Evolutionary conservation across 1,140 invertebrate species (phyloP), one percentile per base, ranked within the genome.

Genomic region (Philopotamus ludificatus): DNA sequence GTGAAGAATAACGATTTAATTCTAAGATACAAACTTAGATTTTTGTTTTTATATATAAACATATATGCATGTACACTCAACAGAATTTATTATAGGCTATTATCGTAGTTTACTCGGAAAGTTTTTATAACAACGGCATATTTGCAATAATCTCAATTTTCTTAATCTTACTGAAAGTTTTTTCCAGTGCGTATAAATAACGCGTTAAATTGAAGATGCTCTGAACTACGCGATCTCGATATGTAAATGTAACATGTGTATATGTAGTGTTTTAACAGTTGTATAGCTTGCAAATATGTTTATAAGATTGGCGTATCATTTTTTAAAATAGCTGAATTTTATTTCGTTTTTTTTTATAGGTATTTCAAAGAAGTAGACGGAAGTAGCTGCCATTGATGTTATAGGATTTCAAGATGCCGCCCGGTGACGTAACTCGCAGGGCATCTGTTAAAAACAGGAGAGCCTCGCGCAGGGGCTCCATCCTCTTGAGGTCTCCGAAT

Each of bases 381-480:
- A n/a, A n/a, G n/a, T n/a, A n/a, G n/a, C n/a, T n/a, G n/a, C 28
- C 12, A 12, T 28, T 57, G 34, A 57, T 44, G 54, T 15, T 16
- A 34, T n/a, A 22, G 42, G 42, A 42, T 41, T 39, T 7, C 16
- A 71, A 26, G 28, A 81, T 81, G 79, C 76, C 73, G 25, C 77
- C 79, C 21, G 78, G 78, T 39, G 79, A 81, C 69, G 77, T 80
- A 44, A 80, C 79, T 25, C 74, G 79, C 47, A 75, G 79, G 22
- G 77, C 79, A 23, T 81, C 79, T 15, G 77, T 81, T 69, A 81
- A 78, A 15, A 77, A 79, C 58, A 74, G 79, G 23, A 71, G 79
- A 20, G 73, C 79, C 12, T 81, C 79, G 7, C 75, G 75, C 4
- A 71, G 79, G 28, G 74, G 78, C 3, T 78, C 78, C 45, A 76